Conservation (phyloP, 2,797 vertebrate genomes). For the Phalloptychus januarius region DNA sequence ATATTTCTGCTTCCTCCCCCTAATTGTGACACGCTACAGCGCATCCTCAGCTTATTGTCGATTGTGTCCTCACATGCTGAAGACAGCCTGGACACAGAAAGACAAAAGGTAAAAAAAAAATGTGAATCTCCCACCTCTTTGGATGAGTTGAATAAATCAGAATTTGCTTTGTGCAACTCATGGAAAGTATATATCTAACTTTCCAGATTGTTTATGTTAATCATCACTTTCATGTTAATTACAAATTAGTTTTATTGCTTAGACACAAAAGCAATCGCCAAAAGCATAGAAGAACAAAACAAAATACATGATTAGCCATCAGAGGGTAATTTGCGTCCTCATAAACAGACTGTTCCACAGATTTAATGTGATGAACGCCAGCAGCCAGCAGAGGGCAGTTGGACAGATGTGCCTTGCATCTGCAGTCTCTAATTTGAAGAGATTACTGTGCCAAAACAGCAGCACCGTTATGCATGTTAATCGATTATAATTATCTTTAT, state of each 20-base stretch:
- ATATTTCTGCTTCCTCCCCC: constrained; percentile 96
- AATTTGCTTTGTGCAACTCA: neutral
- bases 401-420: constrained; percentile 46
- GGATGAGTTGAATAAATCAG: neutral
- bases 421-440: constrained; percentile 43
- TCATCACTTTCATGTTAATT: neutral
- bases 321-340: neutral
- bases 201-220: neutral
- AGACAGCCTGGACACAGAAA: constrained; percentile 82
- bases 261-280: neutral
- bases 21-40: constrained; percentile 95
- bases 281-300: neutral
- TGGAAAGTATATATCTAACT: neutral
- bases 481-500: constrained; percentile 35
- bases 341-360: constrained; percentile 17
- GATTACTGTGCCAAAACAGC: constrained; percentile 14
- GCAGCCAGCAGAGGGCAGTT: constrained; percentile 20
- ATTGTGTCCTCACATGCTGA: constrained; percentile 91
- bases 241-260: neutral
- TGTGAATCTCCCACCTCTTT: neutral
- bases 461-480: constrained; percentile 28
- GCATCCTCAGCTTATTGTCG: constrained; percentile 91
- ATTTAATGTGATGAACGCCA: constrained; percentile 26
- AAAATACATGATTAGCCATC: constrained; percentile 14
- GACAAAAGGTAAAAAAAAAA: constrained; percentile 83